Base-by-base conservation (phyloP, 2,888 invertebrate species). In the Dicranocentrus wangi region DNA sequence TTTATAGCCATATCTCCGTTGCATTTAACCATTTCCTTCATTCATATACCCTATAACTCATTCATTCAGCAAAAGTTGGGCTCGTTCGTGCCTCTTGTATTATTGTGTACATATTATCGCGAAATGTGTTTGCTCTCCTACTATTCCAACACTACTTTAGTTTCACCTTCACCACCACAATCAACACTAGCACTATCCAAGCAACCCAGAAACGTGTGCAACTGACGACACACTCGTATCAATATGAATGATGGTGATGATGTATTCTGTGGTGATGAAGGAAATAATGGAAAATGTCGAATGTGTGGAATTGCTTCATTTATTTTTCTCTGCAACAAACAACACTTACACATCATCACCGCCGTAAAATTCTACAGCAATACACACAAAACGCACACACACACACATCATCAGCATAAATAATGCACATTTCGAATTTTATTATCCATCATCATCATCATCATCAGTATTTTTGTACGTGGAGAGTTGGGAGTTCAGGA, bases 371-470 rank as follows among this genome's bases (percentile, higher is more conserved):
- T 43, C 27, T 25, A 55, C 55, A 55, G 10, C 25, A 3, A 13
- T 1, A 21, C 55, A 55, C 15, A 8, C 10, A 3, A 17, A 51
- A 15, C 3, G 42, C 25, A 25, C 17, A 68, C 2, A 15, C 3
- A 25, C 25, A 25, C 17, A 68, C 2, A 69, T 61, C 51, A 77
- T 77, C 69, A 69, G 27, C 77, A 77, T 77, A 77, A 77, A 77
- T 69, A 69, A 69, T 77, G 60, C 69, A 61, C 77, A 77, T 77
- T 77, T 69, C 69, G 39, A 77, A 60, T 77, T 77, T 77, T 77
- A 69, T 69, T 69, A 65, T 65, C 65, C 63, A 65, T 39, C 55
- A 63, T 21, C 19, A 53, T 25, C 72, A 63, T 51, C 63, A 65
- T 55, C 39, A n/a, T n/a, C n/a, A n/a, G n/a, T n/a, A n/a, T n/a